Conservation (phyloP, 2,888 invertebrate species). For the Drosophila engyochracea region DNA sequence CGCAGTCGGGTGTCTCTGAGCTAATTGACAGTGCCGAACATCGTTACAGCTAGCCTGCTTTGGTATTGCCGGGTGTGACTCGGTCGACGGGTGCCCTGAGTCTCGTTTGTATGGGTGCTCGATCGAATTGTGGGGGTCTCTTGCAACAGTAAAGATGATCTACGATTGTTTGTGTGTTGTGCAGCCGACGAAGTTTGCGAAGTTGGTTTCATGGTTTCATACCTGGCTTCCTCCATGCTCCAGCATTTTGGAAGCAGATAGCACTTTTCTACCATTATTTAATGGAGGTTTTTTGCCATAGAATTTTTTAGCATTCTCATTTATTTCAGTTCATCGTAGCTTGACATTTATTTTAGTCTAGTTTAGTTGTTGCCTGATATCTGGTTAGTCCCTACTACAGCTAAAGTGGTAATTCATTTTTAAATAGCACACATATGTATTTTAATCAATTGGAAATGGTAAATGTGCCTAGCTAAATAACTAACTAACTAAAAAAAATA, state of each 20-base stretch:
- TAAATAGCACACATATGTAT: constrained; percentile 5
- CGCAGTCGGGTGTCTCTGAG: constrained; percentile 32
- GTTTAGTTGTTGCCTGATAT: constrained; percentile 43
- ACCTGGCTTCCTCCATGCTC: background rate
- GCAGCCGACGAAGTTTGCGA: background rate
- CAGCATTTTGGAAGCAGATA: background rate
- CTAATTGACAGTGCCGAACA: constrained; percentile 26
- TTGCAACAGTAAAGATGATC: background rate
- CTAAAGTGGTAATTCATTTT: constrained; percentile 29
- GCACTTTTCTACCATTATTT: constrained; percentile 26
- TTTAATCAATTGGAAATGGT: constrained; percentile 68
- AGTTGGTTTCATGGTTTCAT: background rate
- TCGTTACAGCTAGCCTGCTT: constrained; percentile 18
- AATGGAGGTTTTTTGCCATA: background rate
- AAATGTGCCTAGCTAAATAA: constrained; percentile 58
- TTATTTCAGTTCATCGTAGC: constrained; percentile 56
- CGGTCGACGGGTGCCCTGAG: constrained; percentile 33
- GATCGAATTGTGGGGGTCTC: background rate
- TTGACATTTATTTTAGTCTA: constrained; percentile 39
- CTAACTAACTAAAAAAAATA: constrained; percentile 45
- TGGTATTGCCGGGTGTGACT: no score
- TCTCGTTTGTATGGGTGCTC: constrained; percentile 21
- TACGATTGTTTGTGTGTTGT: background rate
- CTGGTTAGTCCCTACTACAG: constrained; percentile 21
- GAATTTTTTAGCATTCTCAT: constrained; percentile 28